A percentile compares a stretch with the other conserved stretches of the same genome.
phyloP scores from a whole-genome alignment of 1,140 invertebrate genomes.

The Aphelenchoides besseyi region DNA sequence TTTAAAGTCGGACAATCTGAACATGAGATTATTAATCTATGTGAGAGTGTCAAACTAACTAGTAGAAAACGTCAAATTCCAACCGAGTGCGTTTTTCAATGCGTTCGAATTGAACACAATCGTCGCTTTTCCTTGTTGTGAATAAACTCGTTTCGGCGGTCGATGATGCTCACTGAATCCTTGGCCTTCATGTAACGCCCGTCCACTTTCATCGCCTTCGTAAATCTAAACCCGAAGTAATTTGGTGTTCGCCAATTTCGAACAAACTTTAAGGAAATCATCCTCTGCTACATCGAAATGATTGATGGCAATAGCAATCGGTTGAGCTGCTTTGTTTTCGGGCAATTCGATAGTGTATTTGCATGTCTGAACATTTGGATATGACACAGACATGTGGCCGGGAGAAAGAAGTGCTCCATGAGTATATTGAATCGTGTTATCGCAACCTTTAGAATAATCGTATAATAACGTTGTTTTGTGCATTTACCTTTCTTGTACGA shows the following conservation, averaged over 20 bases:
- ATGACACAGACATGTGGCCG: constrained; percentile 50
- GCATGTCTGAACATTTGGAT: constrained; percentile 53
- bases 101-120: constrained; percentile 83
- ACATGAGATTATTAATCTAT: constrained; percentile 53
- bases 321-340: constrained; percentile 56
- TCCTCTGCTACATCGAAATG: constrained; percentile 80
- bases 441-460: constrained; percentile 46
- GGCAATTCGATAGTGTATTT: constrained; percentile 56
- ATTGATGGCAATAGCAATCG: constrained; percentile 80
- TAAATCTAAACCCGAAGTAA: constrained; percentile 69
- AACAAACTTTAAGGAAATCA: constrained; percentile 74
- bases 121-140: constrained; percentile 84
- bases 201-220: constrained; percentile 79
- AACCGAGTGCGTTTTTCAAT: constrained; percentile 76
- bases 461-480: constrained; percentile 12
- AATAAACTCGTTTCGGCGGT: constrained; percentile 82
- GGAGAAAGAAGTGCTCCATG: constrained; percentile 52
- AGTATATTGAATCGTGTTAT: constrained; percentile 47
- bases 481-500: constrained; percentile 75
- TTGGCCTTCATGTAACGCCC: constrained; percentile 79
- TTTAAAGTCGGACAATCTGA: constrained; percentile 80
- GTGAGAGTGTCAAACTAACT: constrained; percentile 67
- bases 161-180: constrained; percentile 78
- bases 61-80: constrained; percentile 85
- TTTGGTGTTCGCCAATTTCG: constrained; percentile 36